These are phyloP conservation scores for Dasyurus viverrinus DNA, from an alignment of 2,113 vertebrate genomes.

Conservation along the genomic window DNA sequence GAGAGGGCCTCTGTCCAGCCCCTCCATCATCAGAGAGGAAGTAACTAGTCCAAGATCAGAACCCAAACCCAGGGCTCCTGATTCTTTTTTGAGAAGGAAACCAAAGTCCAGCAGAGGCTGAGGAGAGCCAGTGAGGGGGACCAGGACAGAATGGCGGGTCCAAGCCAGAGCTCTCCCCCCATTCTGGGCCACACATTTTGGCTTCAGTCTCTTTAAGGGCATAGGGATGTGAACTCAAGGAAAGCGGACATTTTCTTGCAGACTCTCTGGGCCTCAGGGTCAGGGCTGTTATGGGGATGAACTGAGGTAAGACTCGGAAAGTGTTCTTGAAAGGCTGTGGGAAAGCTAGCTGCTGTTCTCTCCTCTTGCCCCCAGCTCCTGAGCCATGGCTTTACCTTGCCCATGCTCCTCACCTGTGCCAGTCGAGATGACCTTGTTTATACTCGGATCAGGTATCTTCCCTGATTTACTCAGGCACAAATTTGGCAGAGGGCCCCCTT, in stretches of 20 bases:
- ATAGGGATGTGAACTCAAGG: neutral
- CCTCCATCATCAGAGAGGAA: neutral
- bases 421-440: constrained; percentile 90
- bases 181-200: neutral
- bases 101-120: neutral
- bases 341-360: neutral
- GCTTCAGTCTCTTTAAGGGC: neutral
- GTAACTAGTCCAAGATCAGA: neutral
- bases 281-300: neutral
- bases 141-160: no score
- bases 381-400: constrained; percentile 88
- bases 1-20: neutral
- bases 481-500: neutral
- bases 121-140: neutral
- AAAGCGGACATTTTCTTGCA: neutral
- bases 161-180: neutral
- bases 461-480: neutral
- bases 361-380: constrained; percentile 81
- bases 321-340: neutral
- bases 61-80: neutral
- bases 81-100: constrained; percentile 18
- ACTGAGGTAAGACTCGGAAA: neutral
- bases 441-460: constrained; percentile 83
- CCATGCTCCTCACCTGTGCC: constrained; percentile 85
- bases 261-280: neutral